Conservation (phyloP, 2,888 invertebrate species). For the Desoria tigrina region DNA sequence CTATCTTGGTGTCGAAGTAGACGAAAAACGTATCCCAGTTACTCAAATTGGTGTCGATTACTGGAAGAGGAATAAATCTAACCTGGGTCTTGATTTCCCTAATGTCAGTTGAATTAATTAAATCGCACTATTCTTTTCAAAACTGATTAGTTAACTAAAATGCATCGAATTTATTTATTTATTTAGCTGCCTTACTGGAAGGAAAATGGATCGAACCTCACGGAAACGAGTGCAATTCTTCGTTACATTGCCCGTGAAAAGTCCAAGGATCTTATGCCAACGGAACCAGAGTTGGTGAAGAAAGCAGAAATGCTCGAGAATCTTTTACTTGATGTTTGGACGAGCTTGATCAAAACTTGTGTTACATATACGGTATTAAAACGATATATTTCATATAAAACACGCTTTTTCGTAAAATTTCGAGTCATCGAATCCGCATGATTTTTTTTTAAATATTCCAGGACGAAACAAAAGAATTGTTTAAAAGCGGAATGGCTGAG, state of each 20-base stretch:
- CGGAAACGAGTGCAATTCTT: conserved; percentile 58
- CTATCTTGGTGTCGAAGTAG: conserved; percentile 58
- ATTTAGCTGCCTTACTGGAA: conserved; percentile 58
- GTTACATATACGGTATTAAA: not conserved
- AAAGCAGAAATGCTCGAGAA: conserved; percentile 41
- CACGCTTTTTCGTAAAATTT: not conserved
- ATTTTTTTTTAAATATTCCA: conserved; percentile 11
- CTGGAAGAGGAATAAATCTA: conserved; percentile 56
- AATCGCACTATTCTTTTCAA: not conserved
- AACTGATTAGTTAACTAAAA: no score
- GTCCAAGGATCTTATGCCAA: conserved; percentile 47
- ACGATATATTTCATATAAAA: not conserved
- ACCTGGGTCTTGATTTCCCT: conserved; percentile 56
- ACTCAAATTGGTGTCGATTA: conserved; percentile 33
- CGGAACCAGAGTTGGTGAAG: not conserved
- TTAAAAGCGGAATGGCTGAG: conserved; percentile 20
- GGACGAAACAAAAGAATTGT: conserved; percentile 20
- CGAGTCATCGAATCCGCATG: no score
- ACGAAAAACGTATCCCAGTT: conserved; percentile 56
- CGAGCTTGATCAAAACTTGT: conserved; percentile 22
- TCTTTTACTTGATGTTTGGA: conserved; percentile 36
- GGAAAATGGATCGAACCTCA: conserved; percentile 57
- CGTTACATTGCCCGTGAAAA: conserved; percentile 58
- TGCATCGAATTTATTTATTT: no score
- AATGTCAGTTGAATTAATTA: conserved; percentile 52